Percentiles rank a stretch among this genome's conserved stretches.
Evolutionary conservation across 2,113 vertebrate species (phyloP).

Genomic region (Cyphomyrus plagiostoma): DNA sequence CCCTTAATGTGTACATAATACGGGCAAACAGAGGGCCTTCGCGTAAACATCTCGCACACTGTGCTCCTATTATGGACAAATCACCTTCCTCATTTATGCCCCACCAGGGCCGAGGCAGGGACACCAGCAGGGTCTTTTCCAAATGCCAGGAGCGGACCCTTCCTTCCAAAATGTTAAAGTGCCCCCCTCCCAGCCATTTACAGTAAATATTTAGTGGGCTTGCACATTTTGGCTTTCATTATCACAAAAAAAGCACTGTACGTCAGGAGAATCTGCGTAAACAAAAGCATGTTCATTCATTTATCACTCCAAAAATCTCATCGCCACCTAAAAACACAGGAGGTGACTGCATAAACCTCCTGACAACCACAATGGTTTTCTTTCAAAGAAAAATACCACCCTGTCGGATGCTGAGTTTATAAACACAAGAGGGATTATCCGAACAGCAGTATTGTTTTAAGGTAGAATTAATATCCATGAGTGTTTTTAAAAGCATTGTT

Average conservation of each 20-base stretch:
- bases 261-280: not conserved
- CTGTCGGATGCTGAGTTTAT: not conserved
- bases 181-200: not conserved
- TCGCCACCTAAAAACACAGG: not conserved
- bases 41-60: not conserved
- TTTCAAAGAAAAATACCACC: not conserved
- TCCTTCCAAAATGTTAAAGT: not conserved
- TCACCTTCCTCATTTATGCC: not conserved
- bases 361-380: not conserved
- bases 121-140: not conserved
- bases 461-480: not conserved
- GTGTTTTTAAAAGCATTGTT: not conserved
- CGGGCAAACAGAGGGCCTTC: not conserved
- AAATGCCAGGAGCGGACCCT: not conserved
- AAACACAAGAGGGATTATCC: not conserved
- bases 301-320: not conserved
- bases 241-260: not conserved
- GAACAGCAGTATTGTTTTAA: not conserved
- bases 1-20: not conserved
- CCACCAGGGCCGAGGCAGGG: not conserved
- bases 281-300: not conserved
- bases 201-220: not conserved
- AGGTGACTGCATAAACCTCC: not conserved
- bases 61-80: constrained; percentile 4
- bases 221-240: not conserved